Conservation (phyloP, 2,797 vertebrate species). For the Sebastes trivittatus region DNA sequence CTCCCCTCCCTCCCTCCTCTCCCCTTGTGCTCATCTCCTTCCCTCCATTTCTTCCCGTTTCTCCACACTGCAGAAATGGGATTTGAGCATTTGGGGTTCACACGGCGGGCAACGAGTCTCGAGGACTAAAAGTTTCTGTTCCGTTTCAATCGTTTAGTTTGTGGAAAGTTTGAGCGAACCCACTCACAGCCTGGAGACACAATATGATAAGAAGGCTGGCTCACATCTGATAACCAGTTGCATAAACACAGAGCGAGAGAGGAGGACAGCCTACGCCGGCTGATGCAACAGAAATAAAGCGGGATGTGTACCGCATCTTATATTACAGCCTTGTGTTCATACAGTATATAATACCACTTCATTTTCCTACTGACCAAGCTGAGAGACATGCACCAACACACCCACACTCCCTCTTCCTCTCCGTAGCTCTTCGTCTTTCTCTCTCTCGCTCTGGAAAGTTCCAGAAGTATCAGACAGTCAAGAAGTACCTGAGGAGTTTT, state of each 20-base stretch:
- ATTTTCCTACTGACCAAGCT: slow-evolving; percentile 19
- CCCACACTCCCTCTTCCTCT: slow-evolving; percentile 26
- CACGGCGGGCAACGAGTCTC: slow-evolving; percentile 70
- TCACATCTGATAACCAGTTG: slow-evolving; percentile 65
- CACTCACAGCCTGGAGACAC: slow-evolving; percentile 63
- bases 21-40: slow-evolving; percentile 21
- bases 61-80: slow-evolving; percentile 70
- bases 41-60: slow-evolving; percentile 24
- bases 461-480: slow-evolving; percentile 1
- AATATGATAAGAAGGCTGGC: slow-evolving; percentile 64
- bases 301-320: slow-evolving; percentile 1
- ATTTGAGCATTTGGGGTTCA: slow-evolving; percentile 78
- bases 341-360: slow-evolving; percentile 24
- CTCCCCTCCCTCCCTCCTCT: background rate
- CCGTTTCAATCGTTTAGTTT: slow-evolving; percentile 58
- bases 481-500: slow-evolving; percentile 3
- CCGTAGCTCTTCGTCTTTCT: background rate
- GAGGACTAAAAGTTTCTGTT: slow-evolving; percentile 72
- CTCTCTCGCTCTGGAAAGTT: background rate
- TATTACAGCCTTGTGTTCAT: slow-evolving; percentile 29
- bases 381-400: slow-evolving; percentile 11
- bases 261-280: slow-evolving; percentile 51
- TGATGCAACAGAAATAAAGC: slow-evolving; percentile 55
- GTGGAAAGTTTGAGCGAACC: slow-evolving; percentile 63
- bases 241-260: slow-evolving; percentile 55